Conservation (phyloP, 1,140 invertebrate genomes). For the Drosophila albomicans region DNA sequence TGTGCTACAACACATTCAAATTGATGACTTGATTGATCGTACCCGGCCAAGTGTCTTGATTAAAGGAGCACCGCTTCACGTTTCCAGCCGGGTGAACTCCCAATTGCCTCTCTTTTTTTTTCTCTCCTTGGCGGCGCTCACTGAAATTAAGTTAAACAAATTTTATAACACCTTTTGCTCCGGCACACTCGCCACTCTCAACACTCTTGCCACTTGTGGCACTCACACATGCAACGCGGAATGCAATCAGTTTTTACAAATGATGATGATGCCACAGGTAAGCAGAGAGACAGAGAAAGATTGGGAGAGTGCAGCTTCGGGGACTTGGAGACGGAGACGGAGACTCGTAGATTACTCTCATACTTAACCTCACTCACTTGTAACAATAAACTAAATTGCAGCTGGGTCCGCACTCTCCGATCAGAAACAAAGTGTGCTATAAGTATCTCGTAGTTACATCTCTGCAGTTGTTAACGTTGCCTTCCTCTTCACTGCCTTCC, state of each 20-base stretch:
- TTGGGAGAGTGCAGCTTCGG: constrained; percentile 5
- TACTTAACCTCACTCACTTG: constrained; percentile 84
- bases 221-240: constrained; percentile 47
- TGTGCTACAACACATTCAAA: constrained; percentile 81
- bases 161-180: constrained; percentile 84
- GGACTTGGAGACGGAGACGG: neutral
- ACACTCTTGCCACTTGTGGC: constrained; percentile 57
- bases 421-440: constrained; percentile 74
- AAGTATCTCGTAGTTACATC: constrained; percentile 70
- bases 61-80: constrained; percentile 68
- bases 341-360: constrained; percentile 71
- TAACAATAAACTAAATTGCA: constrained; percentile 84
- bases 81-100: constrained; percentile 41
- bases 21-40: constrained; percentile 83
- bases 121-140: constrained; percentile 61
- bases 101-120: constrained; percentile 1
- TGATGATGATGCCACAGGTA: constrained; percentile 69
- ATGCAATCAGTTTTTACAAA: constrained; percentile 82
- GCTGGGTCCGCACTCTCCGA: constrained; percentile 41
- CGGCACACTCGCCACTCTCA: constrained; percentile 58
- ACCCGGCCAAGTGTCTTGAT: constrained; percentile 67
- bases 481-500: neutral
- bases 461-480: constrained; percentile 65
- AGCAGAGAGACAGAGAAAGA: constrained; percentile 1
- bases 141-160: constrained; percentile 84